Base-by-base conservation (phyloP, 2,888 invertebrate genomes). In the Nebria brevicollis region DNA sequence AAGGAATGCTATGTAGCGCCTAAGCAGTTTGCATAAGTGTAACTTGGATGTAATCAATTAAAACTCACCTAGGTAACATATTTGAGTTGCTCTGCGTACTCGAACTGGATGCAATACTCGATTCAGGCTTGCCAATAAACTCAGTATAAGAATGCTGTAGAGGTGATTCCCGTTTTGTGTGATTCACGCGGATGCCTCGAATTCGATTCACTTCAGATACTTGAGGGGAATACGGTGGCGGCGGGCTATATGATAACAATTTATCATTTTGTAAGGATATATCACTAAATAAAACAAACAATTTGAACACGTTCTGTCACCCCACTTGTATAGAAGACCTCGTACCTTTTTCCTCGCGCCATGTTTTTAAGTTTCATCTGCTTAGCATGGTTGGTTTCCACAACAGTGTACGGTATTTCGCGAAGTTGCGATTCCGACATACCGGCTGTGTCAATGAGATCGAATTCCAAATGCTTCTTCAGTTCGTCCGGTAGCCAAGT, bases 331-430 rank as follows among this genome's bases (percentile, higher is more conserved):
- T 26, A 26, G 34, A 13, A 4, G 13, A 10, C 42, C 78, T 74
- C 83, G 84, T 15, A 84, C 84, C 66, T 85, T 83, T 70, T 83
- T 83, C 74, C 84, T 83, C 26, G 82, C 77, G 20, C 84, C 34
- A 84, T 81, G 68, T 86, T 87, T 84, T 89, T 88, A 20, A 92
- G 89, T 85, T 93, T 93, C 64, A 92, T 90, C 84, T 93, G 92
- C 76, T 93, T 91, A 43, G 92, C 91, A 85, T 92, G 92, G 87
- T 89, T 91, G 83, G 95, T 94, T 89, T 96, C 95, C 15, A 96
- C 96, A 72, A 96, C 95, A 0, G 96, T 96, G 88, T 97, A 97
- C 2, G 96, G 96, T 86, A 97, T 96, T 89, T 96, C 96, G 83
- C 95, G 93, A 41, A 96, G 91, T 87, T 96, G 96, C 84, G 94